Conservation (phyloP, 2,888 invertebrate genomes). For the Anthoptus insignis region DNA sequence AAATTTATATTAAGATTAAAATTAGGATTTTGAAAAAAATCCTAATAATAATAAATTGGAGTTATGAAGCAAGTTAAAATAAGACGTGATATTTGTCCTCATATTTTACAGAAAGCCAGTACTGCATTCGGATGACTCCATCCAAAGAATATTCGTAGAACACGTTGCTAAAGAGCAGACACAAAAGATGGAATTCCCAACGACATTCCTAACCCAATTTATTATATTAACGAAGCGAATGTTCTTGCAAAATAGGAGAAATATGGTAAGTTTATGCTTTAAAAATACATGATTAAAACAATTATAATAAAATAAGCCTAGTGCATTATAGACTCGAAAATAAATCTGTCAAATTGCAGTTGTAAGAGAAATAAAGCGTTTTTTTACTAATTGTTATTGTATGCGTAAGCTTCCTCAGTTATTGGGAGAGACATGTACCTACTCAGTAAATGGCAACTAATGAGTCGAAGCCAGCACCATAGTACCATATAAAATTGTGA, state of each 20-base stretch:
- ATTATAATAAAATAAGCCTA: neutral
- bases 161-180: constrained; percentile 77
- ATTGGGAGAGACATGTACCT: too few relatives aligned
- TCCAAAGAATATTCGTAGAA: constrained; percentile 76
- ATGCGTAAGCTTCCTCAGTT: too few relatives aligned
- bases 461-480: too few relatives aligned
- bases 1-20: too few relatives aligned
- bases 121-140: constrained; percentile 77
- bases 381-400: too few relatives aligned
- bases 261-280: constrained; percentile 70
- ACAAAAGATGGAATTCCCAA: constrained; percentile 82
- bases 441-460: too few relatives aligned
- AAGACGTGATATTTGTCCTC: neutral
- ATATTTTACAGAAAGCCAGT: constrained; percentile 69
- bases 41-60: constrained; percentile 6
- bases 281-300: neutral
- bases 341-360: too few relatives aligned
- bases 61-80: neutral
- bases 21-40: neutral
- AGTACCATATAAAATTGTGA: too few relatives aligned
- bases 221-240: constrained; percentile 82
- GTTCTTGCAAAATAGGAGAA: constrained; percentile 84
- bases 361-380: too few relatives aligned
- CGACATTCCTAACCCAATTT: constrained; percentile 85
- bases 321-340: too few relatives aligned